Evolutionary conservation across 2,888 invertebrate species (phyloP).

Genomic region (Micropterix aruncella): DNA sequence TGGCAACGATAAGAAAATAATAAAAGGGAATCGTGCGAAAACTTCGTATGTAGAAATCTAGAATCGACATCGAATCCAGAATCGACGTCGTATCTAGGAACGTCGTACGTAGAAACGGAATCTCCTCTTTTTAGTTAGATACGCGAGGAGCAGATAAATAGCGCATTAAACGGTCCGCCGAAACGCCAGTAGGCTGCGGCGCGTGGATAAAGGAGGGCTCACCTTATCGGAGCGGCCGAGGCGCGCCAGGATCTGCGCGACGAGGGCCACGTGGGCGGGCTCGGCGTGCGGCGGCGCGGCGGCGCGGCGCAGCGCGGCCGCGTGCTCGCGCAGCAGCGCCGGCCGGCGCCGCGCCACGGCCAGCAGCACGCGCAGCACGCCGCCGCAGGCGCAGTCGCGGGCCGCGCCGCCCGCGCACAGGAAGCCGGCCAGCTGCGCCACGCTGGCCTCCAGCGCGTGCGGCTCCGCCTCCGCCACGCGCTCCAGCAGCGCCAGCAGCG

Average conservation of each 20-base stretch:
- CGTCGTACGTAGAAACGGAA: not conserved
- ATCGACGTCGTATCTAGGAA: too few species aligned
- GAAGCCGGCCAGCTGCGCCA: slow-evolving; percentile 71
- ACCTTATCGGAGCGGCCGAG: slow-evolving; percentile 60
- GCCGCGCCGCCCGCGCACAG: slow-evolving; percentile 35
- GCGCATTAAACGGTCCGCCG: too few species aligned
- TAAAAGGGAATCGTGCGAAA: too few species aligned
- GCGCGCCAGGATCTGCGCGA: slow-evolving; percentile 55
- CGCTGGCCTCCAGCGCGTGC: slow-evolving; percentile 64
- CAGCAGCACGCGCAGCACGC: slow-evolving; percentile 48
- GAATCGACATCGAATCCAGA: too few species aligned
- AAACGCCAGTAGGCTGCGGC: too few species aligned
- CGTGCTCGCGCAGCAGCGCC: slow-evolving; percentile 54
- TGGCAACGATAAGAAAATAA: too few species aligned
- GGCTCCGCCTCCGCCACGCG: slow-evolving; percentile 72
- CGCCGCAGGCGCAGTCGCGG: slow-evolving; percentile 33
- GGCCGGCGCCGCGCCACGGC: slow-evolving; percentile 60
- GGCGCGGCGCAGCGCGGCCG: slow-evolving; percentile 50
- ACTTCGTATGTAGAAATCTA: too few species aligned
- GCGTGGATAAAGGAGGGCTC: too few species aligned
- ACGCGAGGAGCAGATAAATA: too few species aligned
- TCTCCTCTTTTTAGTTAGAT: too few species aligned
- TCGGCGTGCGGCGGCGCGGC: slow-evolving; percentile 42
- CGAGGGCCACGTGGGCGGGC: slow-evolving; percentile 48
- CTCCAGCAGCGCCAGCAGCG: slow-evolving; percentile 68